A percentile compares a stretch with the other conserved stretches of the same genome.
phyloP scores from a whole-genome alignment of 2,113 vertebrate species.

The Toxostoma redivivum region DNA sequence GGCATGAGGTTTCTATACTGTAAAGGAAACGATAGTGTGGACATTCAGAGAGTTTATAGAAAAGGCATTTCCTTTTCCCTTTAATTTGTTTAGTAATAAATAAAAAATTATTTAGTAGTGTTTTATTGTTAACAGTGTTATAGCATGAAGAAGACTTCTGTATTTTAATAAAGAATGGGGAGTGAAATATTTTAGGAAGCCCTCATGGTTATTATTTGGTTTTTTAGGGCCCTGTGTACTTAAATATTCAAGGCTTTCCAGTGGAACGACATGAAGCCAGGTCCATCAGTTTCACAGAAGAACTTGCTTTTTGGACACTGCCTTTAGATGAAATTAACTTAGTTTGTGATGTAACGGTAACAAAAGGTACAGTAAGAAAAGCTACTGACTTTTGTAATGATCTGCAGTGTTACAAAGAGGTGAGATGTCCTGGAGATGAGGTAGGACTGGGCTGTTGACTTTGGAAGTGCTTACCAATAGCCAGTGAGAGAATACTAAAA shows the following conservation, averaged over 20 bases:
- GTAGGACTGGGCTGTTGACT: not conserved
- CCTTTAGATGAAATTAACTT: slow-evolving; percentile 90
- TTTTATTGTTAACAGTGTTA: not conserved
- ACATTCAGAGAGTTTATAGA: not conserved
- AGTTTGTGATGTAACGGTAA: slow-evolving; percentile 83
- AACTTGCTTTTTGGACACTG: slow-evolving; percentile 86
- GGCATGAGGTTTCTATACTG: not conserved
- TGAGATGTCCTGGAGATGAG: not conserved
- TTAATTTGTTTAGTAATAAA: not conserved
- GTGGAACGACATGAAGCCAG: slow-evolving; percentile 83
- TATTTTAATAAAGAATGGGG: not conserved
- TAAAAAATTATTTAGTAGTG: not conserved
- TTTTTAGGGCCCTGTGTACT: slow-evolving; percentile 86
- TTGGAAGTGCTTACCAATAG: not conserved
- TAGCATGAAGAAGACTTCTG: not conserved
- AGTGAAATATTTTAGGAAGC: not conserved
- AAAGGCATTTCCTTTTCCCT: not conserved
- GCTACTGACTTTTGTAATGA: not conserved
- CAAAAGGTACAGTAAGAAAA: slow-evolving; percentile 76
- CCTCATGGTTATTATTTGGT: not conserved
- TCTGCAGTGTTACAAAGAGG: accelerated
- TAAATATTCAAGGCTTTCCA: slow-evolving; percentile 87
- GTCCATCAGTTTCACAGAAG: slow-evolving; percentile 88
- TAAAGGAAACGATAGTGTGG: not conserved
- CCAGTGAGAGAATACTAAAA: not conserved